Evolutionary conservation across 1,140 invertebrate genomes (phyloP).

Genomic region (Aphaenogaster floridana): DNA sequence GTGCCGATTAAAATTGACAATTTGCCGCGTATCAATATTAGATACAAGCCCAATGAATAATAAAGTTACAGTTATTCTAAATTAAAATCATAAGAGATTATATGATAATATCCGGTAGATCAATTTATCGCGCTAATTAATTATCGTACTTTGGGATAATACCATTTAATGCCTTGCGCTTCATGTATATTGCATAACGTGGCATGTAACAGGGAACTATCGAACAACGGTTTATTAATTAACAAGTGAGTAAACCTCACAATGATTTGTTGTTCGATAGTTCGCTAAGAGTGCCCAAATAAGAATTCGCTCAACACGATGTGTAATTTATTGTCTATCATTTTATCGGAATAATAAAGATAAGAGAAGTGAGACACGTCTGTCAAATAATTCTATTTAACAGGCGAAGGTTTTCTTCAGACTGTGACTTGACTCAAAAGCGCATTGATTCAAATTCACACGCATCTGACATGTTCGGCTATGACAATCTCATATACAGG

Average conservation of each 20-base stretch:
- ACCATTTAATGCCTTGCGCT: constrained; percentile 26
- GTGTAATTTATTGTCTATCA: not conserved
- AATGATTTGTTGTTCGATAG: constrained; percentile 10
- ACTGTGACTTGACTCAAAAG: not conserved
- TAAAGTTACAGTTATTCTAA: constrained; percentile 3
- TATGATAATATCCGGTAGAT: constrained; percentile 18
- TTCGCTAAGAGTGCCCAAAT: not conserved
- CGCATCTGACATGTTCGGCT: not conserved
- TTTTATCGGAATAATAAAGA: not conserved
- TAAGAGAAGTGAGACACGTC: not conserved
- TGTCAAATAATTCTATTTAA: constrained; percentile 1
- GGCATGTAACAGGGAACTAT: constrained; percentile 25
- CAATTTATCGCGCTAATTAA: constrained; percentile 45
- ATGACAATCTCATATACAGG: not conserved
- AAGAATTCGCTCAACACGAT: not conserved
- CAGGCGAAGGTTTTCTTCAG: not conserved
- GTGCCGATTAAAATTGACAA: constrained; percentile 24
- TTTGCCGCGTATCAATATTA: not conserved
- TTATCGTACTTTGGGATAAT: constrained; percentile 37
- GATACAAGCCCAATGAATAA: constrained; percentile 4
- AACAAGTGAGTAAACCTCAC: constrained; percentile 34
- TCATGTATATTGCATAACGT: constrained; percentile 20
- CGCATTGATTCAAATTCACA: not conserved
- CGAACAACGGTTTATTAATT: constrained; percentile 48
- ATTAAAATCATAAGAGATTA: constrained; percentile 43